phyloP scores from a whole-genome alignment of 1,140 invertebrate species.

The Bombus sylvicola region DNA sequence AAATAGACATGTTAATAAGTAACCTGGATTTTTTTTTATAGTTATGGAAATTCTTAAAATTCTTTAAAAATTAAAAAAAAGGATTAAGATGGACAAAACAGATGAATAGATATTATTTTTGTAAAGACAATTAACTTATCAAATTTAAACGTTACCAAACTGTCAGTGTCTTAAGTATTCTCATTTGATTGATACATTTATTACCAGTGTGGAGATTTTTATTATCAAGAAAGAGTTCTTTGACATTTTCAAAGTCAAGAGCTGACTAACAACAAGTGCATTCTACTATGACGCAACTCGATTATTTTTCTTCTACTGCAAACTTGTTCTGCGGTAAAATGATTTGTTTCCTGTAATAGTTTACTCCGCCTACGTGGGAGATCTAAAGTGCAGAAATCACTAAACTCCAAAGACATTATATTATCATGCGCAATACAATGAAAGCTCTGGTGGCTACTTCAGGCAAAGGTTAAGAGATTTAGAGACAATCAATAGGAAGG shows the following conservation, averaged over 20 bases:
- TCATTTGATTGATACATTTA: not conserved
- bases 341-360: not conserved
- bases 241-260: not conserved
- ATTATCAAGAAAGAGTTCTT: not conserved
- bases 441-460: not conserved
- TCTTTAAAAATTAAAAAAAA: no score
- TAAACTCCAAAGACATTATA: not conserved
- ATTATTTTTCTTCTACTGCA: not conserved
- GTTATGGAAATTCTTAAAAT: no score
- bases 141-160: not conserved
- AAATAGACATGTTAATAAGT: no score
- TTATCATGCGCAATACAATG: not conserved
- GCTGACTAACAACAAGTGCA: not conserved
- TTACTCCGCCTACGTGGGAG: not conserved
- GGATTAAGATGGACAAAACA: no score
- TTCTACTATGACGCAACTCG: not conserved
- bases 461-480: not conserved
- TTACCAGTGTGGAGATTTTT: not conserved
- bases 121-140: no score
- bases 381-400: not conserved
- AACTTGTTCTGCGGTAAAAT: not conserved
- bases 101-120: no score
- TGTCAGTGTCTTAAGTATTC: not conserved
- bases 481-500: not conserved
- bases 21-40: no score